A percentile compares a stretch with the other conserved stretches of the same genome.
phyloP scores from a whole-genome alignment of 2,113 vertebrate genomes.

The Ptilorrhoa leucosticta region DNA sequence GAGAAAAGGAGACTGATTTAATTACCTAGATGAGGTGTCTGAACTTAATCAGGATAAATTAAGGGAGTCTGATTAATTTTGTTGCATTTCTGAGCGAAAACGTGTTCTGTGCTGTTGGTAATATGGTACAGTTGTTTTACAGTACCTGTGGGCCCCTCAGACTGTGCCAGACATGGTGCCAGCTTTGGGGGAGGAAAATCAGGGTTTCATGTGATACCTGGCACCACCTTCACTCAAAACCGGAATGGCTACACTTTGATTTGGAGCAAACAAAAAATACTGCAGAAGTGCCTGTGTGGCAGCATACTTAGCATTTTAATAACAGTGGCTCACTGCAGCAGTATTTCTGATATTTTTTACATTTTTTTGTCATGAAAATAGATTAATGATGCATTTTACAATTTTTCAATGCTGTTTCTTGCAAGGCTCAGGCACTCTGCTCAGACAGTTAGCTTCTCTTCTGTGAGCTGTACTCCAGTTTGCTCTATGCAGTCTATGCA shows the following conservation, averaged over 20 bases:
- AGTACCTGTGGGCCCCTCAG: neutral
- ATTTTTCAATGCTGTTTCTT: neutral
- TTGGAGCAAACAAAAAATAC: neutral
- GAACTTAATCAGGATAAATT: neutral
- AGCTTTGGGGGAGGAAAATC: neutral
- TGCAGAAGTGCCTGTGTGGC: neutral
- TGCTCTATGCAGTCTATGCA: neutral
- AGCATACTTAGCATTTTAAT: neutral
- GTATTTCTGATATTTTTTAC: neutral
- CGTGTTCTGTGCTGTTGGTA: neutral
- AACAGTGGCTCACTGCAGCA: neutral
- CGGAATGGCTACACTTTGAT: neutral
- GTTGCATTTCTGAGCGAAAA: neutral
- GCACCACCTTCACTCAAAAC: neutral
- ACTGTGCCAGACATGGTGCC: neutral
- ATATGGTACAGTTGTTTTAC: neutral
- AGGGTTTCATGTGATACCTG: neutral
- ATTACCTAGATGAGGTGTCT: neutral
- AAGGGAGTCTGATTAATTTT: neutral
- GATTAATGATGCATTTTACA: neutral
- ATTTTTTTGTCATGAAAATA: neutral
- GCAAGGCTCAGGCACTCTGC: neutral
- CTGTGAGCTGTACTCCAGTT: neutral
- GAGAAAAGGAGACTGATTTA: neutral
- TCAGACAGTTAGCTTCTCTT: neutral